phyloP scores from a whole-genome alignment of 2,797 vertebrate genomes.

The Gallinago stenura region DNA sequence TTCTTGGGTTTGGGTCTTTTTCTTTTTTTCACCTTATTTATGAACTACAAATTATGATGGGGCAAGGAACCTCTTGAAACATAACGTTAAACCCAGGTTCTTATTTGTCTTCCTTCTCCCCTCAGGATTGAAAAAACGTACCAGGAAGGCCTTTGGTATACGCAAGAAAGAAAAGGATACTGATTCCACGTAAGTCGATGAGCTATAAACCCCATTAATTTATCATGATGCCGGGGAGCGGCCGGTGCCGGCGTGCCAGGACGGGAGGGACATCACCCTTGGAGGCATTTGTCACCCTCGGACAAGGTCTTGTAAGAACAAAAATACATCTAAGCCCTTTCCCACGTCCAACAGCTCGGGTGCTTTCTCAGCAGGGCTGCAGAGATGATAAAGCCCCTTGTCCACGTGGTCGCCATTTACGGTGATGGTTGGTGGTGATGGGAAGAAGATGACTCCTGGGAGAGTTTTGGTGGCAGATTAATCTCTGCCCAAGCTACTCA shows the following conservation, averaged over 20 bases:
- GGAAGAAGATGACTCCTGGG: neutral
- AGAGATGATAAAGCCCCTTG: neutral
- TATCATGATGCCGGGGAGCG: neutral
- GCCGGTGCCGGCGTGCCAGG: neutral
- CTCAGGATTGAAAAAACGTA: slow-evolving; percentile 96
- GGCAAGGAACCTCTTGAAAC: rapidly evolving
- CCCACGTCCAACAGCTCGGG: rapidly evolving
- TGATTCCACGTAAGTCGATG: slow-evolving; percentile 90
- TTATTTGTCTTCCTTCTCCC: neutral
- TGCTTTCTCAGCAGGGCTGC: rapidly evolving
- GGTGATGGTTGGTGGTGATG: neutral
- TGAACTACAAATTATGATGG: rapidly evolving
- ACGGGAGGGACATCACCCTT: neutral
- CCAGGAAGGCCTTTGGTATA: slow-evolving; percentile 96
- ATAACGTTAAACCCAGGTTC: rapidly evolving
- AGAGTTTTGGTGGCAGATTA: neutral
- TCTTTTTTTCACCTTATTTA: neutral
- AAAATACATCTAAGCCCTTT: neutral
- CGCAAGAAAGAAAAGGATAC: slow-evolving; percentile 96
- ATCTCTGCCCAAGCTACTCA: neutral
- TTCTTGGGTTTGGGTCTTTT: neutral
- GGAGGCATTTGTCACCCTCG: rapidly evolving
- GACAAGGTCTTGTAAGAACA: rapidly evolving
- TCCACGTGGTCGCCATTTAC: rapidly evolving
- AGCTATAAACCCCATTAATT: neutral